Evolutionary conservation across 2,113 vertebrate species (phyloP), one percentile per base, ranked within the genome.

Genomic region (Camelus bactrianus): DNA sequence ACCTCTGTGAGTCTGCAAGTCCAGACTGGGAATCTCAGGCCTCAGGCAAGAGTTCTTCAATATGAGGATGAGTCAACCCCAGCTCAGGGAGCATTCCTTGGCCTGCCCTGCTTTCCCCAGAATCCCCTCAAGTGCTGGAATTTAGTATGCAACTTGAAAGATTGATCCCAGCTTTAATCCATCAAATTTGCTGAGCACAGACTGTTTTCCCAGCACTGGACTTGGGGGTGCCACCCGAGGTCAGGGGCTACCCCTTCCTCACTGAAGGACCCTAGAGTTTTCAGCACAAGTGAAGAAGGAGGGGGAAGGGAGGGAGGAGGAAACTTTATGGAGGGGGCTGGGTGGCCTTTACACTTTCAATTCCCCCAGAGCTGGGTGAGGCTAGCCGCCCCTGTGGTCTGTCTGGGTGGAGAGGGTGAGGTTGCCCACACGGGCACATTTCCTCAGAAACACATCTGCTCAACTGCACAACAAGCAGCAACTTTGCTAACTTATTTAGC

Each of bases 401-500:
- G 32, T 90, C 42, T 46, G 48, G 35, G 84, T 60, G 26, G 28
- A 1, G 22, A 20, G 52, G 64, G 70, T 77, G 12, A n/a, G 1
- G 8, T 35, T 52, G 62, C 48, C 76, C 32, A 4, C 4, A 8
- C 10, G 32, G 26, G 52, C 88, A 30, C 42, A 35, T 67, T 72
- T 95, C 81, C 84, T 58, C 87, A 62, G 94, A 72, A 81, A 69
- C 42, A 84, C 75, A 89, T 91, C 91, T 96, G 92, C 42, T 95
- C 79, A 32, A 12, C 35, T 2, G 2, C 46, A 67, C 48, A 30
- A 62, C 54, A 72, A 95, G 70, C 22, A 83, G 46, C 87, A 42
- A 94, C 73, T 93, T 58, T 52, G 82, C 38, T 87, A 90, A 84
- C 48, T 93, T 93, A 64, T 42, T 96, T 86, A 93, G 83, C 0